A percentile compares a stretch with the other conserved stretches of the same genome.
phyloP scores from a whole-genome alignment of 1,140 invertebrate genomes.

The Drosophila auraria region DNA sequence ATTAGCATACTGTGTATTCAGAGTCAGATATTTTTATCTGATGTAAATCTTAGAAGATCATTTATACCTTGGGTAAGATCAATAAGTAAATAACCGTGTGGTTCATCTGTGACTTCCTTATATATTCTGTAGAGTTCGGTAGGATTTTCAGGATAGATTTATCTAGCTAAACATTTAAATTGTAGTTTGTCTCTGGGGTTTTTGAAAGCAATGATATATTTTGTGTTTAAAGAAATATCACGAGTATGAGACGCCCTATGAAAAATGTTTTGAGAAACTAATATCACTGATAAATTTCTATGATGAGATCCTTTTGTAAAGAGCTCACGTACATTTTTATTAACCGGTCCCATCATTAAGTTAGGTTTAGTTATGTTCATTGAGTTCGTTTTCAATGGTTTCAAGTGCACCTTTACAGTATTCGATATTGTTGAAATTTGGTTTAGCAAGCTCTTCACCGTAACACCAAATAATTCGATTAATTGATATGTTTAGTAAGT shows the following conservation, averaged over 20 bases:
- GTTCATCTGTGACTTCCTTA: constrained; percentile 4
- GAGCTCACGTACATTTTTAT: constrained; percentile 8
- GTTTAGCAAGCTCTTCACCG: not conserved
- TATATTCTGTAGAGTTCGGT: constrained; percentile 1
- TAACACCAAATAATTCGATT: constrained; percentile 9
- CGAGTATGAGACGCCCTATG: not conserved
- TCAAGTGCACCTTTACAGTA: no score
- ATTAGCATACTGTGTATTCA: not conserved
- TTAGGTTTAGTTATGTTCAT: constrained; percentile 5
- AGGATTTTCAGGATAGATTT: constrained; percentile 11
- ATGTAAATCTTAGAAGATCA: constrained; percentile 7
- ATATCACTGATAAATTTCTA: constrained; percentile 9
- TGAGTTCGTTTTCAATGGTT: not conserved
- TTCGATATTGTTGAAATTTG: no score
- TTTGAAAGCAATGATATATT: constrained; percentile 7
- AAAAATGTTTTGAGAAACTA: not conserved
- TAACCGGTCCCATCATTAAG: not conserved
- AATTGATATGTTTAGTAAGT: not conserved
- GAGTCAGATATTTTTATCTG: constrained; percentile 7
- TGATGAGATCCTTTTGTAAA: constrained; percentile 7
- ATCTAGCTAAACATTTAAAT: constrained; percentile 10
- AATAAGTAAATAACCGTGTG: constrained; percentile 16
- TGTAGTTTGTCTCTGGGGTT: constrained; percentile 6
- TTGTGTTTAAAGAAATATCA: constrained; percentile 12
- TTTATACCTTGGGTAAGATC: constrained; percentile 8